Conservation (phyloP, 2,888 invertebrate genomes). For the Spilosoma lubricipeda region DNA sequence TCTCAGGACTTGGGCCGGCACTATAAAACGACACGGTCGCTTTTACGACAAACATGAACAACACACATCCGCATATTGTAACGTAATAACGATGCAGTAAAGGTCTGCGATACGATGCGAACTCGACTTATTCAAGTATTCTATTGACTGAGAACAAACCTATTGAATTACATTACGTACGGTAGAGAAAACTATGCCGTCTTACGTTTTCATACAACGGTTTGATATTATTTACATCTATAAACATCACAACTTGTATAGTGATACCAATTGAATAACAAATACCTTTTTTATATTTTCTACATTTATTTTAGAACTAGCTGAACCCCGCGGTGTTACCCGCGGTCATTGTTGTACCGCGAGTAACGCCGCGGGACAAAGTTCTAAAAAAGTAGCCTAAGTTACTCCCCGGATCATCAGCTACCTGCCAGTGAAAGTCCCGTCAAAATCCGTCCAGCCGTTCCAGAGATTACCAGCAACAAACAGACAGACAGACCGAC, state of each 20-base stretch:
- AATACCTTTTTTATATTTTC: not conserved
- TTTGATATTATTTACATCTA: conserved; percentile 42
- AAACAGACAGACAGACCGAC: no score
- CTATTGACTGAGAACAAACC: conserved; percentile 59
- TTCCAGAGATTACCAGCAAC: no score
- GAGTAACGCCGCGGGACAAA: no score
- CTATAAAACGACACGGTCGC: conserved; percentile 74
- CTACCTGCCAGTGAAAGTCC: no score
- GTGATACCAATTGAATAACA: conserved; percentile 30
- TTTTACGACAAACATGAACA: conserved; percentile 74
- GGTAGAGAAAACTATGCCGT: conserved; percentile 46
- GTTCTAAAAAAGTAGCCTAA: no score
- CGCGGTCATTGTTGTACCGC: no score
- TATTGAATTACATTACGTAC: conserved; percentile 53
- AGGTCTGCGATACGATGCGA: conserved; percentile 69
- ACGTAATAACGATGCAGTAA: conserved; percentile 65
- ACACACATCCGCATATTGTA: conserved; percentile 65
- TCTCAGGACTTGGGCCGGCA: conserved; percentile 56
- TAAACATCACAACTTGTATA: conserved; percentile 27
- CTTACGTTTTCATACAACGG: conserved; percentile 43
- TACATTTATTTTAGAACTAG: no score
- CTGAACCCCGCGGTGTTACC: no score
- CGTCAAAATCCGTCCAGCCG: no score
- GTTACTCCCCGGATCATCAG: no score
- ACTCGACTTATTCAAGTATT: conserved; percentile 69